phyloP scores from a whole-genome alignment of 2,888 invertebrate genomes.

The Lydus trimaculatus region DNA sequence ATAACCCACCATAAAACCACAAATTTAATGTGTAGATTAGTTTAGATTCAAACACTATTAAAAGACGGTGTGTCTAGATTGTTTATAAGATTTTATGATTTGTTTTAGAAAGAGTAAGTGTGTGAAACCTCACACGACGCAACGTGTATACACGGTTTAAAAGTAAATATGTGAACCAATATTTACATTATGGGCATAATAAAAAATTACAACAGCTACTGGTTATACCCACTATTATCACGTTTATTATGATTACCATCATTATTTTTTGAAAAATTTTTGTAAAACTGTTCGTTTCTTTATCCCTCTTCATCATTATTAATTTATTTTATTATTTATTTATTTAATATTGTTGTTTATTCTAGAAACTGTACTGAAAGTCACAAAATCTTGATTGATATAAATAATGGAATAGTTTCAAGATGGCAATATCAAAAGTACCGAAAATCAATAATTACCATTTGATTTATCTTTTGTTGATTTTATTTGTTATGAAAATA shows the following conservation, averaged over 20 bases:
- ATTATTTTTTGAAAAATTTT: not conserved
- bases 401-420: not conserved
- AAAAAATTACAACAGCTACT: conserved; percentile 45
- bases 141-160: conserved; percentile 42
- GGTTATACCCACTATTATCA: conserved; percentile 35
- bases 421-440: conserved; percentile 29
- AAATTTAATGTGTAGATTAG: conserved; percentile 44
- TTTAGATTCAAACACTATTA: conserved; percentile 48
- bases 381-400: not conserved
- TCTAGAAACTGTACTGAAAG: not conserved
- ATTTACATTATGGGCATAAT: conserved; percentile 52
- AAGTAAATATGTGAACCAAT: conserved; percentile 53
- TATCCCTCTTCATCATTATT: not conserved
- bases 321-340: not conserved
- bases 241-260: not conserved
- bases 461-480: conserved; percentile 46
- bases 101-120: conserved; percentile 59
- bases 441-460: conserved; percentile 39
- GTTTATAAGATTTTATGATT: conserved; percentile 60
- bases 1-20: conserved; percentile 40
- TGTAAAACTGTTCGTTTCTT: not conserved
- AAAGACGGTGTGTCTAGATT: conserved; percentile 50
- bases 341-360: not conserved
- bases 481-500: conserved; percentile 54
- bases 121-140: conserved; percentile 60